These are phyloP conservation scores for Dermolepida albohirtum DNA, from an alignment of 2,888 invertebrate species.

Conservation along the genomic window DNA sequence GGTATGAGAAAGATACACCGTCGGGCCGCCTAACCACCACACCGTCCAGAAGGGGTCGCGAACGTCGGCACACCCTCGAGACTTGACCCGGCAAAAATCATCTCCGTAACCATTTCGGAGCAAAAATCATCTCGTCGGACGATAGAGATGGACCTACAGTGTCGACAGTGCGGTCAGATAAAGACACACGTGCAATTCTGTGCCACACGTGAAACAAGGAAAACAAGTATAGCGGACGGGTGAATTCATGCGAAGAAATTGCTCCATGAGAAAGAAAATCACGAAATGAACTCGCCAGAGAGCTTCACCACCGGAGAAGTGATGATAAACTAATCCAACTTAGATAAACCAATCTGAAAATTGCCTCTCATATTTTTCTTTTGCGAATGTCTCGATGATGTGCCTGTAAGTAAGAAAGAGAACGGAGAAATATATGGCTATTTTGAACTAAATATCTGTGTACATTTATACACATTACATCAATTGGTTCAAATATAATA, in stretches of 20 bases:
- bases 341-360: constrained; percentile 50
- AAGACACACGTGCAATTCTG: constrained; percentile 45
- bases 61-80: constrained; percentile 50
- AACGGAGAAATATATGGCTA: constrained; percentile 1
- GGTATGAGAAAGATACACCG: constrained; percentile 47
- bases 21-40: constrained; percentile 41
- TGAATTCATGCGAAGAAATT: constrained; percentile 57
- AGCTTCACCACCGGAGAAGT: constrained; percentile 50
- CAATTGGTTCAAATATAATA: too few relatives aligned
- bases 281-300: constrained; percentile 52
- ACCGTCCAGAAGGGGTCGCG: constrained; percentile 51
- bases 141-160: constrained; percentile 48
- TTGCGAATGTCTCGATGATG: constrained; percentile 28
- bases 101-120: constrained; percentile 58
- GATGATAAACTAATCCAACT: constrained; percentile 56
- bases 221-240: constrained; percentile 48
- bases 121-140: constrained; percentile 58
- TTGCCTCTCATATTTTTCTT: constrained; percentile 45
- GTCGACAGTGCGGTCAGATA: constrained; percentile 47
- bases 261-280: constrained; percentile 58
- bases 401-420: constrained; percentile 15
- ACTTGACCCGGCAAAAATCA: constrained; percentile 59
- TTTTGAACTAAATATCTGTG: not conserved
- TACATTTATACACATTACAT: too few relatives aligned
- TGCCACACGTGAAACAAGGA: constrained; percentile 48